Conservation (phyloP, 2,113 vertebrate species). For the Leuciscus idus region DNA sequence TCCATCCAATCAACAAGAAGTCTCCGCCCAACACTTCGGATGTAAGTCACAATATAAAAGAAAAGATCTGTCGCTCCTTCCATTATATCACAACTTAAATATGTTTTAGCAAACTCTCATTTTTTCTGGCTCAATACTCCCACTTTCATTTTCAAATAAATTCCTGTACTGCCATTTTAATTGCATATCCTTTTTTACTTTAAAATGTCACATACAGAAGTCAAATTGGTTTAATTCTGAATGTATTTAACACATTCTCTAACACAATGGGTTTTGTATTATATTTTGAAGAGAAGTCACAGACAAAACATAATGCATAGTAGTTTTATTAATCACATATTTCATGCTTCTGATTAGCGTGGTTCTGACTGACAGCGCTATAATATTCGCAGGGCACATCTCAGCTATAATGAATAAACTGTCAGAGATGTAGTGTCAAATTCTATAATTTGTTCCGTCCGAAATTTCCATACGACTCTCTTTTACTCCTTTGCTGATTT, state of each 20-base stretch:
- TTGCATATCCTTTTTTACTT: too few species aligned
- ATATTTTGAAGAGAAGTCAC: neutral
- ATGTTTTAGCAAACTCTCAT: too few species aligned
- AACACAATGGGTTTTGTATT: neutral
- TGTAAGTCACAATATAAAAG: too few species aligned
- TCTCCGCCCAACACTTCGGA: too few species aligned
- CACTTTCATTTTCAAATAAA: too few species aligned
- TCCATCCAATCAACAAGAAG: too few species aligned
- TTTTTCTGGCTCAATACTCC: too few species aligned
- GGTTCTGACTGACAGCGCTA: slow-evolving; percentile 14
- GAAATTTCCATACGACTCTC: neutral
- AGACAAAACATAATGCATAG: neutral
- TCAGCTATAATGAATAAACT: slow-evolving; percentile 21
- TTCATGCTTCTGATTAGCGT: slow-evolving; percentile 15
- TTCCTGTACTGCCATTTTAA: too few species aligned
- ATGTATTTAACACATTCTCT: neutral
- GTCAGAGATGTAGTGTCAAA: slow-evolving; percentile 21
- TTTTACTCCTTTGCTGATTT: slow-evolving; percentile 26
- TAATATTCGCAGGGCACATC: slow-evolving; percentile 17
- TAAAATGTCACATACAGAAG: neutral
- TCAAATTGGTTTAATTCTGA: neutral
- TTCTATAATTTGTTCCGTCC: slow-evolving; percentile 20
- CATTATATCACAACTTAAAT: too few species aligned
- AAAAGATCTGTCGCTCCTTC: too few species aligned
- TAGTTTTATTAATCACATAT: slow-evolving; percentile 37